Evolutionary conservation across 2,888 invertebrate genomes (phyloP).

Genomic region (Torymus auratus): DNA sequence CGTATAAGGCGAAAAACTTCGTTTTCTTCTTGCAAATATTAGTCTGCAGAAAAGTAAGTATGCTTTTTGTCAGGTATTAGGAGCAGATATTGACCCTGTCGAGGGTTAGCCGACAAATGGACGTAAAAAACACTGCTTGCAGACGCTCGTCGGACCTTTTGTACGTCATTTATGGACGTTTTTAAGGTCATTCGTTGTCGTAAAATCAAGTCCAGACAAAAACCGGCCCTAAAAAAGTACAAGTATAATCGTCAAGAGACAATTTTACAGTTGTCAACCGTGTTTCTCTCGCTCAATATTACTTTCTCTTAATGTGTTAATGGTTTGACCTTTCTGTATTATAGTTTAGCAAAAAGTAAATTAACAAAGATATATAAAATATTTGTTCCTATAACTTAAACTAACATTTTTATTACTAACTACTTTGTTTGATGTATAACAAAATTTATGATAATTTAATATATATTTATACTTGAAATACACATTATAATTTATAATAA

Average conservation of each 20-base stretch:
- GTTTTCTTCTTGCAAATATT: slow-evolving; percentile 38
- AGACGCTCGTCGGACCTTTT: slow-evolving; percentile 48
- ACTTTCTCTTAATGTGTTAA: slow-evolving; percentile 12
- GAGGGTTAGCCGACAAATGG: slow-evolving; percentile 30
- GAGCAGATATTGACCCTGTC: slow-evolving; percentile 51
- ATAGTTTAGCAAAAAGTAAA: not conserved
- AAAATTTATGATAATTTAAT: too few relatives aligned
- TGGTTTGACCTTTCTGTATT: slow-evolving; percentile 6
- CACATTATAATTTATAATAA: too few relatives aligned
- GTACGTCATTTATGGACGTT: slow-evolving; percentile 48
- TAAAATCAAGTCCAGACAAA: slow-evolving; percentile 47
- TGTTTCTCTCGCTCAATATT: slow-evolving; percentile 32
- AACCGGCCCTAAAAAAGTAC: slow-evolving; percentile 49
- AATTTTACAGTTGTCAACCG: slow-evolving; percentile 52
- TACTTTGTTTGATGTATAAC: too few relatives aligned
- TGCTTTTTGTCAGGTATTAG: slow-evolving; percentile 51
- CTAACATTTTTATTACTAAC: too few relatives aligned
- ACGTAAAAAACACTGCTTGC: slow-evolving; percentile 42
- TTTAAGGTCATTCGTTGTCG: slow-evolving; percentile 53
- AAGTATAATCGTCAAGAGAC: slow-evolving; percentile 40
- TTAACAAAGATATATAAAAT: too few relatives aligned
- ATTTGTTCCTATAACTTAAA: too few relatives aligned
- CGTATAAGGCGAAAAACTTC: not conserved
- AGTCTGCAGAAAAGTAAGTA: slow-evolving; percentile 28
- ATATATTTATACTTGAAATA: too few relatives aligned